phyloP scores from a whole-genome alignment of 2,797 vertebrate species.

The Labeo calbasu region DNA sequence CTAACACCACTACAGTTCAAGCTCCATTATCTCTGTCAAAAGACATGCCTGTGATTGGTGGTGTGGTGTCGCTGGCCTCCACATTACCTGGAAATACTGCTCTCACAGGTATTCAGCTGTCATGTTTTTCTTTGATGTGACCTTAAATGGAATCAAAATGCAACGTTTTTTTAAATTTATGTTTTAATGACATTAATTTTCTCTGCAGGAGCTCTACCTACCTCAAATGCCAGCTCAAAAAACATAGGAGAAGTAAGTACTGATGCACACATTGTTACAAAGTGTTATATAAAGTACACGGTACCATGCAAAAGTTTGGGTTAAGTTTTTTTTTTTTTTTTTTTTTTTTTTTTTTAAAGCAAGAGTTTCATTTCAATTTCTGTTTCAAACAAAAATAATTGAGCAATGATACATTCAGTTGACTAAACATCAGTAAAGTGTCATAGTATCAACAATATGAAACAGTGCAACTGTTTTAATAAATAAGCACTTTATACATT shows the following conservation, averaged over 20 bases:
- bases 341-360: neutral
- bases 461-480: neutral
- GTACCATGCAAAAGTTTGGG: neutral
- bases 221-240: conserved; percentile 85
- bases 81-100: conserved; percentile 89
- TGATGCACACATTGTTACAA: neutral
- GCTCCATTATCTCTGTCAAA: conserved; percentile 74
- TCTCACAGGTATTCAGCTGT: conserved; percentile 83
- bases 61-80: conserved; percentile 92
- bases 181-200: neutral
- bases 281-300: neutral
- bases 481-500: neutral
- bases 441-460: neutral
- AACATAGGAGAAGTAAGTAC: conserved; percentile 93
- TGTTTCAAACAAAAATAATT: no score
- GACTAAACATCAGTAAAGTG: neutral
- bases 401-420: no score
- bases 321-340: neutral
- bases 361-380: neutral
- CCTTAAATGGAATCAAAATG: neutral
- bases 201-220: conserved; percentile 87
- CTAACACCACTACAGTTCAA: conserved; percentile 62
- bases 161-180: neutral
- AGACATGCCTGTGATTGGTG: conserved; percentile 94
- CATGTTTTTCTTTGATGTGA: neutral